Percentiles rank a stretch among this genome's conserved stretches.
Conservation (phyloP, 1,140 invertebrate genomes). For the Episyrphus balteatus region DNA sequence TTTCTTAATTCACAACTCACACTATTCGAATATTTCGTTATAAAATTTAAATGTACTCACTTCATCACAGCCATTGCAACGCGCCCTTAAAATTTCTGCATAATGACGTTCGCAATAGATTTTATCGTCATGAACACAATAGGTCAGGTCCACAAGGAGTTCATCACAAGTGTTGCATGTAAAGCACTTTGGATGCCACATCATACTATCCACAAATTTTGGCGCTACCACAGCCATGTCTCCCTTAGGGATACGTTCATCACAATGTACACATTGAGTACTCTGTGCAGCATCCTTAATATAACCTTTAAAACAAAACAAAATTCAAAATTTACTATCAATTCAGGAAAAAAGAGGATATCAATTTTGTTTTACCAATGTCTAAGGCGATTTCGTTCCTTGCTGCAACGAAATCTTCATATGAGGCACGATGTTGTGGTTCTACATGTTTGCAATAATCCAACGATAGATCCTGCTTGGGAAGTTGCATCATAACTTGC, state of each 20-base stretch:
- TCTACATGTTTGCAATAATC: conserved; percentile 82
- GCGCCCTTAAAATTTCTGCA: conserved; percentile 80
- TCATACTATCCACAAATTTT: conserved; percentile 42
- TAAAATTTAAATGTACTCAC: conserved; percentile 47
- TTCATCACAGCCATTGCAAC: conserved; percentile 91
- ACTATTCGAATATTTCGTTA: too few species aligned
- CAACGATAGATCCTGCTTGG: conserved; percentile 86
- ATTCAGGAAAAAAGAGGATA: background rate
- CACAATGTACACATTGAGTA: conserved; percentile 41
- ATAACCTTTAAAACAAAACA: conserved; percentile 16
- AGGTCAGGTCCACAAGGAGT: conserved; percentile 82
- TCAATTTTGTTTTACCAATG: conserved; percentile 53
- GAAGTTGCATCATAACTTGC: conserved; percentile 79
- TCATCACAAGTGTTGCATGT: conserved; percentile 73
- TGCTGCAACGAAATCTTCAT: conserved; percentile 81
- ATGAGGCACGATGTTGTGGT: conserved; percentile 59
- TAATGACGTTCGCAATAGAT: conserved; percentile 90
- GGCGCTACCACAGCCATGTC: conserved; percentile 43
- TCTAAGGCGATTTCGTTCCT: conserved; percentile 91
- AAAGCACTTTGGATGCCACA: conserved; percentile 85
- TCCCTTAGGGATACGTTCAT: conserved; percentile 41
- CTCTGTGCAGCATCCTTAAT: conserved; percentile 33
- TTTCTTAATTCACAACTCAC: too few species aligned
- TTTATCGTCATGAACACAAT: conserved; percentile 76
- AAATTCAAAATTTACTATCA: background rate